A percentile compares a stretch with the other conserved stretches of the same genome.
phyloP scores from a whole-genome alignment of 2,888 invertebrate species.

The Ernsta delagoae region DNA sequence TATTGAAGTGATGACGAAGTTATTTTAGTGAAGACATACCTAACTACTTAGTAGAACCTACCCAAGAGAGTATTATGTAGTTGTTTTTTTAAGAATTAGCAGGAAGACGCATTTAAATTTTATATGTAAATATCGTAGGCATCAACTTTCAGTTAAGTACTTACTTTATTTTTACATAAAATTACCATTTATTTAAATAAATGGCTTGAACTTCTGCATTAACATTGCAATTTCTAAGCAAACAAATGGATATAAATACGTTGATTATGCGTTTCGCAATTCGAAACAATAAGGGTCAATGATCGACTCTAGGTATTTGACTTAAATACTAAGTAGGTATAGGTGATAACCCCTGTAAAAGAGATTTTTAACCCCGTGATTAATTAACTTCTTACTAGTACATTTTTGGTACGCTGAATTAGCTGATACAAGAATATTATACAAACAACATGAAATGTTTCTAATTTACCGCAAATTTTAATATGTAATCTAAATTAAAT shows the following conservation, averaged over 20 bases:
- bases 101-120: too few relatives aligned
- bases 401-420: neutral
- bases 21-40: too few relatives aligned
- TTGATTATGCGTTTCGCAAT: conserved; percentile 70
- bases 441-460: neutral
- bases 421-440: too few relatives aligned
- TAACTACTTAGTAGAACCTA: too few relatives aligned
- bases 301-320: conserved; percentile 57
- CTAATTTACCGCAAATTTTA: neutral
- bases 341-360: conserved; percentile 38
- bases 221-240: conserved; percentile 63
- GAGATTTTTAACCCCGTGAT: conserved; percentile 26
- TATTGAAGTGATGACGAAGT: too few relatives aligned
- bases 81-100: too few relatives aligned
- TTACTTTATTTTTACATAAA: conserved; percentile 37
- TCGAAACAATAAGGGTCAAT: conserved; percentile 72
- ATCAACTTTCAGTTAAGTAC: neutral
- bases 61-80: too few relatives aligned
- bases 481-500: too few relatives aligned
- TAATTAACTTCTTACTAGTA: conserved; percentile 2
- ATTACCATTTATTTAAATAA: conserved; percentile 43
- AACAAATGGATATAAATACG: conserved; percentile 44
- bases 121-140: too few relatives aligned
- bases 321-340: conserved; percentile 40
- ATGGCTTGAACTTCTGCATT: neutral